These are phyloP conservation scores for Hexactinellida sp. DNA, from an alignment of 37 sponge, comb jelly and placozoan species.

Conservation along the genomic window DNA sequence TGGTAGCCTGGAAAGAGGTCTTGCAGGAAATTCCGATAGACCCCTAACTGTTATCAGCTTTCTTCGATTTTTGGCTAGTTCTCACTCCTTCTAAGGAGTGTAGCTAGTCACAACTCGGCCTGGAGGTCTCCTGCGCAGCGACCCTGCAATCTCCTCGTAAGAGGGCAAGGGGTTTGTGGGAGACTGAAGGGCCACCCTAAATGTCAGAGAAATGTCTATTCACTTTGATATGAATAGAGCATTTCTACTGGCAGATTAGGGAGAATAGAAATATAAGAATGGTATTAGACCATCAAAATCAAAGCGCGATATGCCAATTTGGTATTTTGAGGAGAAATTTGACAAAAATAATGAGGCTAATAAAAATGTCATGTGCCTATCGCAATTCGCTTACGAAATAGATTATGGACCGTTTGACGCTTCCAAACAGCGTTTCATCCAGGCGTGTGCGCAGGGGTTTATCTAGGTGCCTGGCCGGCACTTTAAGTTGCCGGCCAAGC, in stretches of 20 bases:
- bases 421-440: too few species aligned
- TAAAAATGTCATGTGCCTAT: too few species aligned
- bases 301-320: neutral
- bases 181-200: neutral
- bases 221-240: neutral
- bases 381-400: too few species aligned
- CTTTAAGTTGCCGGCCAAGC: too few species aligned
- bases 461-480: too few species aligned
- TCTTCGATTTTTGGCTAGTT: constrained; percentile 15
- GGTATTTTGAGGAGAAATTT: too few species aligned
- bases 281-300: neutral
- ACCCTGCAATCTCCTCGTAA: neutral
- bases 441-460: too few species aligned
- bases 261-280: neutral
- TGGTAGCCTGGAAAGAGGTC: neutral
- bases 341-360: too few species aligned
- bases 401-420: too few species aligned
- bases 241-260: neutral
- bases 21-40: constrained; percentile 15
- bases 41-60: constrained; percentile 12
- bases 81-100: constrained; percentile 8
- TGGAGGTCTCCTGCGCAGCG: constrained; percentile 13
- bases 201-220: neutral
- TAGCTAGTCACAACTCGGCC: constrained; percentile 11
- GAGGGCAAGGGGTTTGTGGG: neutral